phyloP scores from a whole-genome alignment of 2,888 invertebrate species.

The Drosophila neotestacea region DNA sequence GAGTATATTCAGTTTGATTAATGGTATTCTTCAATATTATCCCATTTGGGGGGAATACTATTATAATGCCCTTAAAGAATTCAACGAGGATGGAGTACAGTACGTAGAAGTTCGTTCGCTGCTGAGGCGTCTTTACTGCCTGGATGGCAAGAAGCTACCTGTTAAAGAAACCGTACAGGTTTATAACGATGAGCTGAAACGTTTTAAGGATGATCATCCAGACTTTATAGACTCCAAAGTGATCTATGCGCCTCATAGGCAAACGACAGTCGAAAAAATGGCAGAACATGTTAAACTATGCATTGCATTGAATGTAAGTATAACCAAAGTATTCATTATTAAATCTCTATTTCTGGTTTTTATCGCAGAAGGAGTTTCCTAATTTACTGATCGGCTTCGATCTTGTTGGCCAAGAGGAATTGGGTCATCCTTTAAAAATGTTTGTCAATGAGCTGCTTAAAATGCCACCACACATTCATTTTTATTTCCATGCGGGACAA shows the following conservation, averaged over 20 bases:
- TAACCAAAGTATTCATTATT: neutral
- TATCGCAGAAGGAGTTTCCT: slow-evolving; percentile 86
- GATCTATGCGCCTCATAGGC: slow-evolving; percentile 88
- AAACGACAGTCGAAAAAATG: slow-evolving; percentile 84
- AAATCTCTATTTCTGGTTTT: neutral
- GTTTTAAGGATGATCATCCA: slow-evolving; percentile 87
- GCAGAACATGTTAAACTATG: slow-evolving; percentile 85
- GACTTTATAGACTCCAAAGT: slow-evolving; percentile 89
- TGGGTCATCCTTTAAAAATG: slow-evolving; percentile 87
- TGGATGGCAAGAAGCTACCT: slow-evolving; percentile 87
- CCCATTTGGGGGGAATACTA: slow-evolving; percentile 89
- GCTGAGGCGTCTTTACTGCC: slow-evolving; percentile 88
- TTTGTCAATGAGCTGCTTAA: slow-evolving; percentile 87
- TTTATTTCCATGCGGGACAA: slow-evolving; percentile 93
- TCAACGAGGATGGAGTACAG: slow-evolving; percentile 89
- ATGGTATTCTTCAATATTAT: slow-evolving; percentile 87
- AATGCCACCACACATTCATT: slow-evolving; percentile 86
- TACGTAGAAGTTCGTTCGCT: slow-evolving; percentile 89
- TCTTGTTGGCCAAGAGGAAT: slow-evolving; percentile 92
- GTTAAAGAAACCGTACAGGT: slow-evolving; percentile 86
- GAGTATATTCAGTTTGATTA: slow-evolving; percentile 86
- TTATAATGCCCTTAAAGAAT: slow-evolving; percentile 88
- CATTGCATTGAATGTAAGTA: slow-evolving; percentile 65
- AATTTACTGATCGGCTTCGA: slow-evolving; percentile 92
- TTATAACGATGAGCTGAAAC: slow-evolving; percentile 87